Evolutionary conservation across 2,797 vertebrate species (phyloP).

Genomic region (Halcyon chelicuti): DNA sequence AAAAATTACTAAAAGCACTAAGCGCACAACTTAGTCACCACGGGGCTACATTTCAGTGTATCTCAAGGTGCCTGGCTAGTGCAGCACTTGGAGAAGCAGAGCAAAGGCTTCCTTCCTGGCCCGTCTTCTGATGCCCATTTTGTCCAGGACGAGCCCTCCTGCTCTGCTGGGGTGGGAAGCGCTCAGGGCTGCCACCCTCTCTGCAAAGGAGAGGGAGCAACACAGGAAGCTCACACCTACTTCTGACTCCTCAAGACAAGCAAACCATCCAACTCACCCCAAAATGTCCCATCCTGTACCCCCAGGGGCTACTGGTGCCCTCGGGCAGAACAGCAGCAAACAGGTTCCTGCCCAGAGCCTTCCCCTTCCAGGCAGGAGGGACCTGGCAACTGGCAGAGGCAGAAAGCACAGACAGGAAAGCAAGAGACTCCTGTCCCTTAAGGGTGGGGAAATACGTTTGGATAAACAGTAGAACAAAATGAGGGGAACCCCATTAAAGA

Average conservation of each 20-base stretch:
- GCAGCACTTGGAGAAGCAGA: neutral
- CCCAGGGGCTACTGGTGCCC: neutral
- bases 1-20: neutral
- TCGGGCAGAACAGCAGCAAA: neutral
- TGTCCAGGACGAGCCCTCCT: neutral
- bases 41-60: too few species aligned
- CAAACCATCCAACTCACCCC: neutral
- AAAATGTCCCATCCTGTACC: neutral
- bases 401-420: neutral
- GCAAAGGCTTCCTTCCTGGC: neutral
- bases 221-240: neutral
- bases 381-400: neutral
- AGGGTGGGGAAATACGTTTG: neutral
- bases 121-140: neutral
- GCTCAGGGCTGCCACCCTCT: neutral
- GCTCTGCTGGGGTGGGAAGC: neutral
- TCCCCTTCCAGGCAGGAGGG: neutral
- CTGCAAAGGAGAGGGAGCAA: neutral
- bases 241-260: neutral
- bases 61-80: neutral
- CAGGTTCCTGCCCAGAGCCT: neutral
- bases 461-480: neutral
- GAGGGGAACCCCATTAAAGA: neutral
- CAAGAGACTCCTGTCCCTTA: neutral
- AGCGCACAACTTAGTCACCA: neutral